Percentiles rank a stretch among this genome's conserved stretches.
These are phyloP conservation scores for Zeuzera pyrina DNA, from an alignment of 2,888 invertebrate species.

Conservation along the genomic window DNA sequence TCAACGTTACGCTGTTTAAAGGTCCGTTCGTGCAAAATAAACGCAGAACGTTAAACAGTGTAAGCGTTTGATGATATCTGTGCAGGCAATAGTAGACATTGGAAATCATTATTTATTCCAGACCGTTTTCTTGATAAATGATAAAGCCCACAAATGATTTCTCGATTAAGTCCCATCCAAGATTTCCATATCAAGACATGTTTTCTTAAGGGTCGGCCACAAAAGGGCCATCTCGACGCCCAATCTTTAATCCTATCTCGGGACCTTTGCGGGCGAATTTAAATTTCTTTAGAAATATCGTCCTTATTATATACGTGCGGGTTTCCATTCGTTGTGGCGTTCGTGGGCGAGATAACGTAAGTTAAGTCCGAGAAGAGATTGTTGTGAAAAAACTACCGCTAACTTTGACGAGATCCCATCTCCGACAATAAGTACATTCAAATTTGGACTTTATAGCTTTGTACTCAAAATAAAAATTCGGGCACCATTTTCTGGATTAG, in stretches of 20 bases:
- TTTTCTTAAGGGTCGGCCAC: conserved; percentile 72
- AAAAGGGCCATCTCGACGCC: conserved; percentile 70
- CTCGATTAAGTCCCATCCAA: conserved; percentile 60
- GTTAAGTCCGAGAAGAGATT: conserved; percentile 72
- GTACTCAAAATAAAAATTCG: conserved; percentile 34
- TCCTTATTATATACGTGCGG: conserved; percentile 72
- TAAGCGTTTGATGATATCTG: neutral
- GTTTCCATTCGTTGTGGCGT: conserved; percentile 69
- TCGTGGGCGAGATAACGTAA: conserved; percentile 70
- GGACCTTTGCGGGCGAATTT: conserved; percentile 71
- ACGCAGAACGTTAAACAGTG: too few species aligned
- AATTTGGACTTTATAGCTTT: conserved; percentile 44
- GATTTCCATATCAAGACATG: conserved; percentile 74
- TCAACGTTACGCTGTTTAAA: conserved; percentile 46
- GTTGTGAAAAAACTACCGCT: conserved; percentile 70
- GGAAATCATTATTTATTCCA: conserved; percentile 59
- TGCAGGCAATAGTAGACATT: too few species aligned
- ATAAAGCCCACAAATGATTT: conserved; percentile 65
- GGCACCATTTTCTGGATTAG: conserved; percentile 45
- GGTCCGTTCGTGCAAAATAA: conserved; percentile 54
- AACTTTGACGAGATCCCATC: conserved; percentile 66
- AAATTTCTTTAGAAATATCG: conserved; percentile 75
- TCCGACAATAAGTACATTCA: conserved; percentile 24
- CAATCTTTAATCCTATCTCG: conserved; percentile 74
- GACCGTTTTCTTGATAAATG: conserved; percentile 58